Evolutionary conservation across 2,797 vertebrate species (phyloP), one percentile per base, ranked within the genome.

Genomic region (Petrocephalus schoutedeni): DNA sequence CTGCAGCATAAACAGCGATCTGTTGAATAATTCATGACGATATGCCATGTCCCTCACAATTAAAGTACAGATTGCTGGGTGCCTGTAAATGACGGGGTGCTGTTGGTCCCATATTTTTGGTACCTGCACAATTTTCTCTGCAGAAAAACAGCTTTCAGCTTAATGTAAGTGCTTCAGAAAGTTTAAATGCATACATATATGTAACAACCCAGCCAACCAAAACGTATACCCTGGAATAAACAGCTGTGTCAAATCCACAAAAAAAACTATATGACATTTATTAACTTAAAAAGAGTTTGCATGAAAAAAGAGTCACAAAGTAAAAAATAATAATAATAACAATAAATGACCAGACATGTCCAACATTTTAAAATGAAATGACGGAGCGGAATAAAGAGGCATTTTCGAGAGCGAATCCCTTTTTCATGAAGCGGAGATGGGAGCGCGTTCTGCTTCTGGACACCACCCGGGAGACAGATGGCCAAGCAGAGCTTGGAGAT

Each of bases 21-120:
- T 88, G 87, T 91, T 95, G 89, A 95, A 95, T 94, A 93, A 95
- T 95, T 94, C 89, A 95, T 94, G 88, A 91, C 91, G 91, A 89
- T 89, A 86, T 91, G 92, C 87, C 89, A 89, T 89, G 91, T 92
- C 91, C 89, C 88, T 89, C 61, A 88, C 89, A 89, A 88, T 93
- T 45, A 90, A 4, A 90, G 90, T 89, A 89, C 85, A 88, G 59
- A 89, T 28, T 61, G 59, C 41, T n/a, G 10, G 54, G 12, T 58
- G 86, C 7, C 84, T 21, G 3, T 74, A 36, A 53, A 41, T 56
- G 10, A 51, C 19, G 19, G 54, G 19, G 0, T 28, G 80, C 77
- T 61, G 56, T 41, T 8, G 32, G 36, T 84, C 57, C 74, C 21
- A 21, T 16, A 5, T 32, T 32, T 88, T 82, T 28, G 58, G 8